phyloP scores from a whole-genome alignment of 2,888 invertebrate genomes.

The Tinea pellionella region DNA sequence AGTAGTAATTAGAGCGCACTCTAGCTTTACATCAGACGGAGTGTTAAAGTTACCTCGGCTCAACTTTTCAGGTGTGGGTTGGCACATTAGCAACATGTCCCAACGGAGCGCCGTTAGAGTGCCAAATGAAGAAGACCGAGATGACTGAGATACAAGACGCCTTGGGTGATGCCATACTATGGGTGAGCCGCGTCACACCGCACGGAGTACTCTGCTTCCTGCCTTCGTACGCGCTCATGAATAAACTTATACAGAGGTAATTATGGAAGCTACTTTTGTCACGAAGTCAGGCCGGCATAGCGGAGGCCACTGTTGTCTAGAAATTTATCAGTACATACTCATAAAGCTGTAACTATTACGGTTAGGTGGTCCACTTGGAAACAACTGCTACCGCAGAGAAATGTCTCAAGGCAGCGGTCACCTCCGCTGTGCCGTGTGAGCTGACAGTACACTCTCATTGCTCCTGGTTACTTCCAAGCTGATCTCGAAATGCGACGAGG shows the following conservation, averaged over 20 bases:
- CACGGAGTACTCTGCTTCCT: constrained; percentile 82
- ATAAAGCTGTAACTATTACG: too few relatives aligned
- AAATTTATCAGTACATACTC: too few relatives aligned
- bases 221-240: constrained; percentile 76
- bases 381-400: not conserved
- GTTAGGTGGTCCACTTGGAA: not conserved
- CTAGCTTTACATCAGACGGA: too few relatives aligned
- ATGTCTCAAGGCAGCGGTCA: too few relatives aligned
- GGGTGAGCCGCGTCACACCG: constrained; percentile 71
- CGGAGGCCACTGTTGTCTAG: too few relatives aligned
- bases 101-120: constrained; percentile 22
- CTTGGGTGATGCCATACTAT: constrained; percentile 66
- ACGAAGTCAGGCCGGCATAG: too few relatives aligned
- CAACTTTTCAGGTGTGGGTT: not conserved
- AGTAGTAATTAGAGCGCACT: too few relatives aligned
- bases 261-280: not conserved
- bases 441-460: too few relatives aligned
- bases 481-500: too few relatives aligned
- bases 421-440: not conserved
- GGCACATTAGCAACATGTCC: not conserved
- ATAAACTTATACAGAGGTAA: constrained; percentile 50
- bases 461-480: too few relatives aligned
- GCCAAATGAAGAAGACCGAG: constrained; percentile 30
- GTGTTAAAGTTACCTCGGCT: too few relatives aligned
- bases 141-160: constrained; percentile 68